phyloP scores from a whole-genome alignment of 2,113 vertebrate species.

The Grus americana region DNA sequence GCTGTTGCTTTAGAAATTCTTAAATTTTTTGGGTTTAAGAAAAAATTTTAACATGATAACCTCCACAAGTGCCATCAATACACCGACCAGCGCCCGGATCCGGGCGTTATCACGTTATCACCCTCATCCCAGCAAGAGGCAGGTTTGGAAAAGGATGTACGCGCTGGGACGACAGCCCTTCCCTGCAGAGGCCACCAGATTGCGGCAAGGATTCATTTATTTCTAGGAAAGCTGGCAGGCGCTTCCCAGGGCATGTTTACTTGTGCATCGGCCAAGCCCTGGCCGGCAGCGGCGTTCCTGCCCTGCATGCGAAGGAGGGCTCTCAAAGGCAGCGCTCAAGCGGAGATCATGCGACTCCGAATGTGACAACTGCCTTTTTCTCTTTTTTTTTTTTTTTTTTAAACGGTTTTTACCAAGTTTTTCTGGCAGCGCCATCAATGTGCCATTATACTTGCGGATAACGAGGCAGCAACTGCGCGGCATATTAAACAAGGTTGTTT shows the following conservation, averaged over 20 bases:
- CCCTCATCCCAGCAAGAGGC: neutral
- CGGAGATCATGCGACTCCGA: neutral
- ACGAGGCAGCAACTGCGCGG: accelerated
- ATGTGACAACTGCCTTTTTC: neutral
- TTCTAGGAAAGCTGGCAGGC: neutral
- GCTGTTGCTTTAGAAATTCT: neutral
- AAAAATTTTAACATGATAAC: neutral
- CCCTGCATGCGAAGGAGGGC: conserved; percentile 2
- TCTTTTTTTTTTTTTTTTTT: neutral
- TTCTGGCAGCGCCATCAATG: conserved; percentile 22
- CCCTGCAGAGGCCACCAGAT: neutral
- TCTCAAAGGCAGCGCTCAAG: neutral
- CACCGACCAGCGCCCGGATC: accelerated
- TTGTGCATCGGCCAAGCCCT: neutral
- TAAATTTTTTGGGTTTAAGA: neutral
- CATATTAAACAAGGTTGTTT: neutral
- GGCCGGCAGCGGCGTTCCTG: neutral
- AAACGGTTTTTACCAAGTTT: neutral
- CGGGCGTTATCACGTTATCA: too few relatives aligned
- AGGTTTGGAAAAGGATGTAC: neutral
- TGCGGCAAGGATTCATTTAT: neutral
- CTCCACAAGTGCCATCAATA: neutral
- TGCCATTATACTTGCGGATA: neutral
- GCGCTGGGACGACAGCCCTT: neutral
- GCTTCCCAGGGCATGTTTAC: neutral